phyloP scores from a whole-genome alignment of 2,888 invertebrate genomes.

The Drosophila fulvimacula region DNA sequence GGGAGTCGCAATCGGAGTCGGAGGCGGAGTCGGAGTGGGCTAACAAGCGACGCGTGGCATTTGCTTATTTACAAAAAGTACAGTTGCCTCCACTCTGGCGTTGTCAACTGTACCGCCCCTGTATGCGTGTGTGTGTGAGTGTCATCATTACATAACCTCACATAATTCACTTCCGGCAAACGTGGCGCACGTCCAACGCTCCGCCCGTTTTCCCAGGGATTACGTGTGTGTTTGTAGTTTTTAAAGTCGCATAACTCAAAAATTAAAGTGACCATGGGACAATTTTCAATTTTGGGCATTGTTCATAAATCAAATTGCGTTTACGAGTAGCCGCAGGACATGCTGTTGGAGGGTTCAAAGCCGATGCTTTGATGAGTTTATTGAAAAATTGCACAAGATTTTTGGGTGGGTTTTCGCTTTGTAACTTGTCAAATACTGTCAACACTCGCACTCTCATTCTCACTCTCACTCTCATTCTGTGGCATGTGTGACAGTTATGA shows the following conservation, averaged over 20 bases:
- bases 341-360: slow-evolving; percentile 53
- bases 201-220: neutral
- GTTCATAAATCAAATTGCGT: slow-evolving; percentile 78
- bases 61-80: slow-evolving; percentile 77
- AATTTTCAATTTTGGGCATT: slow-evolving; percentile 79
- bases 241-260: slow-evolving; percentile 83
- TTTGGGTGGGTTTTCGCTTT: slow-evolving; percentile 65
- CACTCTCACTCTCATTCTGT: slow-evolving; percentile 15
- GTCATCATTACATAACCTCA: slow-evolving; percentile 79
- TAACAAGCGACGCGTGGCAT: slow-evolving; percentile 75
- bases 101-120: slow-evolving; percentile 35
- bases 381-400: slow-evolving; percentile 74
- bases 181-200: slow-evolving; percentile 60
- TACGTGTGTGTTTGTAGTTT: slow-evolving; percentile 52
- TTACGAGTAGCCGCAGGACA: slow-evolving; percentile 68
- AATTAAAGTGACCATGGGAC: slow-evolving; percentile 84
- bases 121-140: slow-evolving; percentile 29
- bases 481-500: slow-evolving; percentile 81
- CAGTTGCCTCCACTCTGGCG: slow-evolving; percentile 61
- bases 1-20: slow-evolving; percentile 5
- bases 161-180: slow-evolving; percentile 82
- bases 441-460: slow-evolving; percentile 31
- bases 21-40: slow-evolving; percentile 42
- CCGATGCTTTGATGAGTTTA: slow-evolving; percentile 75
- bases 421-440: slow-evolving; percentile 20